Evolutionary conservation across 2,888 invertebrate species (phyloP), one percentile per base, ranked within the genome.

Genomic region (Cloeon dipterum): DNA sequence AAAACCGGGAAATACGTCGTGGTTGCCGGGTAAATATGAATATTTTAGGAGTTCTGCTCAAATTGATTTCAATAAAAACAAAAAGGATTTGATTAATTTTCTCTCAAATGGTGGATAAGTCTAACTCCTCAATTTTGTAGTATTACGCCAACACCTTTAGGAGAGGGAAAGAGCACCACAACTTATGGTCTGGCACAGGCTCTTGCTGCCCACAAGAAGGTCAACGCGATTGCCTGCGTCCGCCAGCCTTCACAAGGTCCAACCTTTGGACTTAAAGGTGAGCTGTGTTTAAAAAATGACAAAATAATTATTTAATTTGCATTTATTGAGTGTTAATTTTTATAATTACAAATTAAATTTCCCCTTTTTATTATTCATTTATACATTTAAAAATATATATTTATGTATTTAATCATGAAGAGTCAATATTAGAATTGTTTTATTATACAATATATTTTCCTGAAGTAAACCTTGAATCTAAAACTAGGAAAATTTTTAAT

Each of bases 181-280:
- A 68, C 86, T 0, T 65, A 98, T 41, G 98, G 96, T 3, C 57
- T 96, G 44, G 78, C 77, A 4, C 98, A 98, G 58, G 93, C 96
- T 2, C 59, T 98, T 37, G 71, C 78, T 2, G 83, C 82, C 0
- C 85, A 88, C 50, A 70, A 73, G 45, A 66, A 70, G 3, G 74
- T 68, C 45, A 94, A 96, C 58, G 72, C 86, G 1, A 76, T 98
- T 52, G 96, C 88, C 2, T 89, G 88, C 49, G 70, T 98, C 49
- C 68, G 98, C 2, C 98, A 98, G 53, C 96, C 98, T 2, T 94
- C 93, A 35, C 94, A 96, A 58, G 98, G 98, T 3, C 98, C 98
- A 3, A 98, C 96, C 7, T 98, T 98, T 58, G 96, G 98, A 10
- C 91, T 98, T 39, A 93, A 93, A 63, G 88, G 67, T 63, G 42